Evolutionary conservation across 2,113 vertebrate genomes (phyloP).

Genomic region (Lophius piscatorius): DNA sequence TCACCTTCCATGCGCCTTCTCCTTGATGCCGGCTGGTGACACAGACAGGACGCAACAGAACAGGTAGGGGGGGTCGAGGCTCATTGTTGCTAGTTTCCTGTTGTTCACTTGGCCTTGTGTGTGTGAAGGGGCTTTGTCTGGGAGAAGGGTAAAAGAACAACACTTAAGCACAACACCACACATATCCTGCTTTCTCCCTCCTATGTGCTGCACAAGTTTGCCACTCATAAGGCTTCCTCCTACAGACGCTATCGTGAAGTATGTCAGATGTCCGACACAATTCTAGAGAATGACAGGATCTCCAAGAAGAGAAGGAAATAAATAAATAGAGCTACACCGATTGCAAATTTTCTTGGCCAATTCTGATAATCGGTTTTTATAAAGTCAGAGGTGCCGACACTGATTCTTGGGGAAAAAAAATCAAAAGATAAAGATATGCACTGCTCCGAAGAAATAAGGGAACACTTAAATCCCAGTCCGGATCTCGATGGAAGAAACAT

Average conservation of each 20-base stretch:
- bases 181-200: conserved; percentile 27
- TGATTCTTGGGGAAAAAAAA: too few relatives aligned
- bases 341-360: too few relatives aligned
- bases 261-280: conserved; percentile 3
- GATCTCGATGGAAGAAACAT: too few relatives aligned
- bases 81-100: conserved; percentile 76
- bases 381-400: too few relatives aligned
- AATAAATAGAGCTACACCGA: too few relatives aligned
- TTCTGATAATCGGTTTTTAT: too few relatives aligned
- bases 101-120: conserved; percentile 54
- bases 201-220: neutral
- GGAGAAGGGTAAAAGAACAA: conserved; percentile 54
- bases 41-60: conserved; percentile 41
- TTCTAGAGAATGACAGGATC: too few relatives aligned
- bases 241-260: conserved; percentile 1
- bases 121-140: conserved; percentile 36
- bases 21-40: conserved; percentile 35
- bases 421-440: too few relatives aligned
- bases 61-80: conserved; percentile 43
- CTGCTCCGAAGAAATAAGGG: too few relatives aligned
- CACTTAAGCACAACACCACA: neutral
- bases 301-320: too few relatives aligned
- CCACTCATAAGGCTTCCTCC: conserved; percentile 32
- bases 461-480: too few relatives aligned
- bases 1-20: conserved; percentile 32